Percentiles rank a stretch among this genome's conserved stretches.
Conservation (phyloP, 2,797 vertebrate genomes). For the Menidia menidia region DNA sequence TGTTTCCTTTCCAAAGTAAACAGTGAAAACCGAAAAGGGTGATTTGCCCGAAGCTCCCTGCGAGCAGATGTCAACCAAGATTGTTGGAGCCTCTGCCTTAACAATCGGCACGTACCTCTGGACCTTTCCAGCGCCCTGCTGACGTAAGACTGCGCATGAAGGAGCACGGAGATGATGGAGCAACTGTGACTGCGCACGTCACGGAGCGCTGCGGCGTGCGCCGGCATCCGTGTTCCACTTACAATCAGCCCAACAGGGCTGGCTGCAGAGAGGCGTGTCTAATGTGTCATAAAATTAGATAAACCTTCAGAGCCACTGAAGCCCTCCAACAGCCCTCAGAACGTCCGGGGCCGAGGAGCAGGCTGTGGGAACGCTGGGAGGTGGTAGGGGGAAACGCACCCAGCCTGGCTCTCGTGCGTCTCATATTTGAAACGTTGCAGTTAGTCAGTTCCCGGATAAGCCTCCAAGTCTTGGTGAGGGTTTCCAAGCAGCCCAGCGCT, state of each 20-base stretch:
- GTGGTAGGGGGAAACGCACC: not conserved
- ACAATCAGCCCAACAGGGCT: conserved; percentile 47
- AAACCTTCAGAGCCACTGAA: conserved; percentile 36
- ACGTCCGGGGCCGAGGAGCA: conserved; percentile 34
- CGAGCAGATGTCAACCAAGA: conserved; percentile 38
- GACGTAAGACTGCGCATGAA: conserved; percentile 51
- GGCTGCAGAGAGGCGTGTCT: conserved; percentile 63
- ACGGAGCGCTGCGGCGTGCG: conserved; percentile 50
- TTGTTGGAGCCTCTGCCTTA: conserved; percentile 11
- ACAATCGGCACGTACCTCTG: conserved; percentile 40
- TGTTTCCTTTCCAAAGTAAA: conserved; percentile 7
- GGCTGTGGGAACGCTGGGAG: conserved; percentile 10
- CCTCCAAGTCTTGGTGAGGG: conserved; percentile 61
- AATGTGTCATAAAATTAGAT: conserved; percentile 62
- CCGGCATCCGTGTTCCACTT: conserved; percentile 47
- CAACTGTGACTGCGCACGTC: conserved; percentile 50
- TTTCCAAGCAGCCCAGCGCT: conserved; percentile 49
- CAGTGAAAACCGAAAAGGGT: conserved; percentile 7
- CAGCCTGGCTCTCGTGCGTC: conserved; percentile 30
- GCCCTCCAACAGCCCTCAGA: conserved; percentile 26
- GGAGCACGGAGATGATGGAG: conserved; percentile 51
- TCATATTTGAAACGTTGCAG: conserved; percentile 25
- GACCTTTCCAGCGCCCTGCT: conserved; percentile 34
- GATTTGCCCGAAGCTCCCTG: conserved; percentile 17
- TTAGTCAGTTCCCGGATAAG: conserved; percentile 48